These are phyloP conservation scores for Salarias fasciatus DNA, from an alignment of 2,797 vertebrate genomes.

Conservation along the genomic window DNA sequence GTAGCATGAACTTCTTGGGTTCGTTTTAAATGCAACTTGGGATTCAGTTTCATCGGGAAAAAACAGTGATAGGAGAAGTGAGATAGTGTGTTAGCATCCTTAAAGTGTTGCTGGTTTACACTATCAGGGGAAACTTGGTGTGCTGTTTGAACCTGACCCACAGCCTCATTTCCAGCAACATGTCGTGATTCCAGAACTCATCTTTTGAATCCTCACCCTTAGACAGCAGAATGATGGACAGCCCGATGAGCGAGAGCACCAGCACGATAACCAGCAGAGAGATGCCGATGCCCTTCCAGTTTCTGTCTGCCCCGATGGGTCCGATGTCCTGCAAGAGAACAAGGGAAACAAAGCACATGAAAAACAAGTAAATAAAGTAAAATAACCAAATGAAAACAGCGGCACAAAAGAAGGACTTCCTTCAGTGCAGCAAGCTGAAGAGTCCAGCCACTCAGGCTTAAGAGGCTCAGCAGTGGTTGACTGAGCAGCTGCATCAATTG, in stretches of 20 bases:
- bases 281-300: slow-evolving; percentile 85
- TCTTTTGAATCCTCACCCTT: slow-evolving; percentile 70
- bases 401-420: too few species aligned
- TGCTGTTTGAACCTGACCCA: too few species aligned
- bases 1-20: too few species aligned
- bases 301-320: slow-evolving; percentile 66
- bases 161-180: too few species aligned
- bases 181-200: too few species aligned
- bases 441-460: neutral
- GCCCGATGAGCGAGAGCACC: slow-evolving; percentile 79
- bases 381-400: neutral
- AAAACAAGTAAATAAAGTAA: neutral
- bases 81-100: too few species aligned
- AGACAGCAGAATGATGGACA: slow-evolving; percentile 81
- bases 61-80: too few species aligned
- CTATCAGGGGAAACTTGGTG: too few species aligned
- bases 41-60: too few species aligned
- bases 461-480: neutral
- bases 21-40: too few species aligned
- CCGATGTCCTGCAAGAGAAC: slow-evolving; percentile 67
- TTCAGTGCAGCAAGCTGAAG: neutral
- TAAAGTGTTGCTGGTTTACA: too few species aligned
- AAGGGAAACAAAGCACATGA: slow-evolving; percentile 4
- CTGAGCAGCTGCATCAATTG: neutral
- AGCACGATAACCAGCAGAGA: slow-evolving; percentile 80